phyloP scores from a whole-genome alignment of 2,113 vertebrate genomes.

The Probosciger aterrimus region DNA sequence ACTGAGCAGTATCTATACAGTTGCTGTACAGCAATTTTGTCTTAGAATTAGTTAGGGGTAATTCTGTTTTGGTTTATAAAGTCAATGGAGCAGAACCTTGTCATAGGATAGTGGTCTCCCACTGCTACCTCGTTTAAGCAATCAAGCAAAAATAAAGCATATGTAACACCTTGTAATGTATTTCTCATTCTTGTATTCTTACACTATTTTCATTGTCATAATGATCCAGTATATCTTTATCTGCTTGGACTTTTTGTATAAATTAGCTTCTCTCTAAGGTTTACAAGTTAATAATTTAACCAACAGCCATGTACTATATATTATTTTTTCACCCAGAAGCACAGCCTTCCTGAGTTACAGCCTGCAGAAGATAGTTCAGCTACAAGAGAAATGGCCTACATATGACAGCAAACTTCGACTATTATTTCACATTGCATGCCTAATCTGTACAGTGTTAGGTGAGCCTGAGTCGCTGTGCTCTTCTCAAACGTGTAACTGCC shows the following conservation, averaged over 20 bases:
- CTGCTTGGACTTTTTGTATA: conserved; percentile 64
- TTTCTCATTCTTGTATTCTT: conserved; percentile 63
- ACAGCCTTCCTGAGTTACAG: conserved; percentile 21
- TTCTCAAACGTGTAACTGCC: neutral
- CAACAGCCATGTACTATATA: conserved; percentile 59
- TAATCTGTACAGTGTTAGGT: neutral
- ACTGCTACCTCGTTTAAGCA: conserved; percentile 65
- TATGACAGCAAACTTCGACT: conserved; percentile 16
- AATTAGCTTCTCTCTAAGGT: conserved; percentile 59
- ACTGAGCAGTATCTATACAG: conserved; percentile 3
- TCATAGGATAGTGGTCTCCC: conserved; percentile 52
- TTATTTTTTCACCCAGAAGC: conserved; percentile 60
- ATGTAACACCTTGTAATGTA: conserved; percentile 71
- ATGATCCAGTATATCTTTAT: conserved; percentile 54
- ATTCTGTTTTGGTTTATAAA: conserved; percentile 64
- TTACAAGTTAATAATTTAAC: conserved; percentile 59
- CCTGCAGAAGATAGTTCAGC: neutral
- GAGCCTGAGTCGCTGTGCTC: neutral
- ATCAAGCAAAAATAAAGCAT: conserved; percentile 71
- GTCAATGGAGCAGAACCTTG: conserved; percentile 35
- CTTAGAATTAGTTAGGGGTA: neutral
- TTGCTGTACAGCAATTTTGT: neutral
- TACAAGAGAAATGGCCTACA: conserved; percentile 50
- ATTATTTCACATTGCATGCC: neutral
- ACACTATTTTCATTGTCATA: conserved; percentile 70